Conservation (phyloP, 2,888 invertebrate genomes). For the Xylota sylvarum region DNA sequence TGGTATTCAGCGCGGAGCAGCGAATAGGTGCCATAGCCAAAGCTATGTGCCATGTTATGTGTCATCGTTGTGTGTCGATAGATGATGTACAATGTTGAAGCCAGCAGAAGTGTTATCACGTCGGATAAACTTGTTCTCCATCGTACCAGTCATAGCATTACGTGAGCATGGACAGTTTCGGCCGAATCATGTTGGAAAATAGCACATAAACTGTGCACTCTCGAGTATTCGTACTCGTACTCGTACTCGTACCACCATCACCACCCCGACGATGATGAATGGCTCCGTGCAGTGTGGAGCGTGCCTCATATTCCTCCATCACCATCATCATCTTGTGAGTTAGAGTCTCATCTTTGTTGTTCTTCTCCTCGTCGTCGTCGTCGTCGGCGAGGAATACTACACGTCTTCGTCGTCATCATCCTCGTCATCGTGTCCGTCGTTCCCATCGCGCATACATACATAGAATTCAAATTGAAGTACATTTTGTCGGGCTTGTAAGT, state of each 20-base stretch:
- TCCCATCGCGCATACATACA: constrained; percentile 48
- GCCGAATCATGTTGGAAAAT: constrained; percentile 70
- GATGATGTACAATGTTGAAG: constrained; percentile 74
- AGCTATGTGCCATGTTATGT: constrained; percentile 72
- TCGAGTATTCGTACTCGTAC: constrained; percentile 34
- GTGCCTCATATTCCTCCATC: constrained; percentile 74
- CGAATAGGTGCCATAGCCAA: constrained; percentile 6
- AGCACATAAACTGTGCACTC: constrained; percentile 66
- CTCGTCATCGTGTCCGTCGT: constrained; percentile 37
- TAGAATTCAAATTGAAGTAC: constrained; percentile 62
- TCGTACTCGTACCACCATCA: too few species aligned
- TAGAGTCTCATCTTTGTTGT: constrained; percentile 62
- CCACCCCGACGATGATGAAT: constrained; percentile 64
- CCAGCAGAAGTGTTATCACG: constrained; percentile 74
- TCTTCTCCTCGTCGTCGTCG: constrained; percentile 19
- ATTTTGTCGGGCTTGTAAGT: constrained; percentile 72
- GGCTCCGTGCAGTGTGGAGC: constrained; percentile 59
- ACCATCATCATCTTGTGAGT: constrained; percentile 59
- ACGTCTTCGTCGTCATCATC: constrained; percentile 31
- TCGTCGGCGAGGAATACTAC: not conserved
- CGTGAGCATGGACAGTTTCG: constrained; percentile 70
- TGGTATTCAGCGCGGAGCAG: constrained; percentile 51
- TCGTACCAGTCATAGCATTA: constrained; percentile 57
- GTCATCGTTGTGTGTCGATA: constrained; percentile 74
- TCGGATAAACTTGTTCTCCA: constrained; percentile 66